Conservation (phyloP, 2,113 vertebrate genomes). For the Acanthochromis polyacanthus region DNA sequence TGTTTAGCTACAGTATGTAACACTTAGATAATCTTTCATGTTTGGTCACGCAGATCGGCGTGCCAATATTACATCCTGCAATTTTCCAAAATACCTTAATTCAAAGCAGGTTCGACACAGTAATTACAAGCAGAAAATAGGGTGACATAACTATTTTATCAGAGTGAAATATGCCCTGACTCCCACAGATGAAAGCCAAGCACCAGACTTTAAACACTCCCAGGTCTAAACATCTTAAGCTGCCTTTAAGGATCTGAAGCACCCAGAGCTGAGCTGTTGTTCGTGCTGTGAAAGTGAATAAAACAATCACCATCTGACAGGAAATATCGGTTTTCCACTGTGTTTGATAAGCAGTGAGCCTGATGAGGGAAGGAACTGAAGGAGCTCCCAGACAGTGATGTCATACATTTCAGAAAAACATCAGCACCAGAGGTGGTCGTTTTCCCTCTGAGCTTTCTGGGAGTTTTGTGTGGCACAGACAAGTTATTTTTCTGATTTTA, state of each 20-base stretch:
- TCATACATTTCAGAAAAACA: conserved; percentile 69
- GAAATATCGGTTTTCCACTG: conserved; percentile 51
- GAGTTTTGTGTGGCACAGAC: conserved; percentile 4
- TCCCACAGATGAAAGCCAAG: conserved; percentile 51
- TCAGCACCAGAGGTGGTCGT: conserved; percentile 23
- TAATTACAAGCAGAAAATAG: conserved; percentile 31
- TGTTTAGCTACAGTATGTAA: conserved; percentile 18
- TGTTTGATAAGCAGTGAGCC: conserved; percentile 54
- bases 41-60: conserved; percentile 21
- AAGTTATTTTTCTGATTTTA: not conserved
- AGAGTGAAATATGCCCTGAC: conserved; percentile 27
- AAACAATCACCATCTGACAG: conserved; percentile 16
- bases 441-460: conserved; percentile 21
- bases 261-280: conserved; percentile 9
- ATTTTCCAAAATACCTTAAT: conserved; percentile 30
- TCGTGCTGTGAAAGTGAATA: conserved; percentile 51
- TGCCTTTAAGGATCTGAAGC: conserved; percentile 3
- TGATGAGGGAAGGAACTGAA: conserved; percentile 50
- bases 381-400: conserved; percentile 72
- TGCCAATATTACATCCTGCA: conserved; percentile 5
- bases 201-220: conserved; percentile 25
- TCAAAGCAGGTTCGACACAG: conserved; percentile 9
- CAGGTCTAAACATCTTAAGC: conserved; percentile 37
- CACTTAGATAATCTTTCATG: conserved; percentile 22
- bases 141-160: conserved; percentile 40